Conservation (phyloP, 2,797 vertebrate genomes). For the Schizopygopsis malacanthus region DNA sequence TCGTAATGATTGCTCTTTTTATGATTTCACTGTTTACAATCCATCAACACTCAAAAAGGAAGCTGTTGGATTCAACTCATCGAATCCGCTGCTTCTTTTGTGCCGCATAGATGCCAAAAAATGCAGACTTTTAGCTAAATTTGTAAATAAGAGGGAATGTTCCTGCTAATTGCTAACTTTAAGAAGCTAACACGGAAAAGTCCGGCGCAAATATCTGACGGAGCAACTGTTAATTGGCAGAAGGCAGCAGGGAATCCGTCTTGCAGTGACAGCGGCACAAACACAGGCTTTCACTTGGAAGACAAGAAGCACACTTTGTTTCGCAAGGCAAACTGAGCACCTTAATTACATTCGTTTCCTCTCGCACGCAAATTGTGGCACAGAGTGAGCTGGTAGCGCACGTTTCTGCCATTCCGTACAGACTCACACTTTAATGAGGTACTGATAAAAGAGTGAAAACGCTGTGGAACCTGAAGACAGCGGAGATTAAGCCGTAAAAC, state of each 20-base stretch:
- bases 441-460: conserved; percentile 31
- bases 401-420: background rate
- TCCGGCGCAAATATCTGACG: conserved; percentile 43
- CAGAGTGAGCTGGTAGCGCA: conserved; percentile 46
- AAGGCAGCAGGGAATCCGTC: conserved; percentile 60
- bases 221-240: conserved; percentile 61
- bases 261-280: conserved; percentile 57
- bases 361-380: conserved; percentile 52
- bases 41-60: conserved; percentile 64
- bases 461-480: conserved; percentile 18
- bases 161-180: background rate
- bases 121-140: conserved; percentile 28
- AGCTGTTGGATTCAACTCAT: conserved; percentile 39
- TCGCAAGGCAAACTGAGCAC: conserved; percentile 55
- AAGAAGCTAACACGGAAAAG: conserved; percentile 14
- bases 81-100: conserved; percentile 41
- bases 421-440: conserved; percentile 39
- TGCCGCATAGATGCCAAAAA: conserved; percentile 19
- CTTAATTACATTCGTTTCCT: conserved; percentile 67
- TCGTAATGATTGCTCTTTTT: background rate
- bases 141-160: background rate
- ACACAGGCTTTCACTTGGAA: conserved; percentile 57
- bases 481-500: conserved; percentile 35
- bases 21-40: background rate
- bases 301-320: conserved; percentile 58